Conservation (phyloP, 2,113 vertebrate genomes). For the Dolichallabes microphthalmus region DNA sequence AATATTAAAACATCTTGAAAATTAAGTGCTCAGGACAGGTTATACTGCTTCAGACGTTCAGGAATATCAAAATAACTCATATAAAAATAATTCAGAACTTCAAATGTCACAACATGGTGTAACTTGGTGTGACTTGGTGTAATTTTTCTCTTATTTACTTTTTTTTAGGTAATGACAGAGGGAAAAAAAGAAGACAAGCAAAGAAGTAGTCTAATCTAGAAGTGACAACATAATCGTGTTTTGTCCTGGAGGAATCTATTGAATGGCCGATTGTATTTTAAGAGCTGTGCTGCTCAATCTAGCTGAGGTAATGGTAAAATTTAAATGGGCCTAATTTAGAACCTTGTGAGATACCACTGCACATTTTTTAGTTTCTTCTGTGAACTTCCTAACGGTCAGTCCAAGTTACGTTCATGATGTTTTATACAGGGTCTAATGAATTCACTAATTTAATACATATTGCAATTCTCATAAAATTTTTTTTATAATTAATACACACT, state of each 20-base stretch:
- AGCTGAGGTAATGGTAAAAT: background rate
- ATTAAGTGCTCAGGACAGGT: background rate
- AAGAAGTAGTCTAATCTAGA: background rate
- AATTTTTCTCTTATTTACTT: background rate
- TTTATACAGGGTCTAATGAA: too few relatives aligned
- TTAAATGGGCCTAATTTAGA: background rate
- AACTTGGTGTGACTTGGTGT: too few relatives aligned
- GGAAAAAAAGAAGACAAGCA: background rate
- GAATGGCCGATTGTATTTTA: background rate
- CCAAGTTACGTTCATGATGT: too few relatives aligned
- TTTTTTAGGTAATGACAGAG: background rate
- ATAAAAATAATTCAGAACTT: background rate
- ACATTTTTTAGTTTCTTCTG: background rate
- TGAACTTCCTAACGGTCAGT: background rate
- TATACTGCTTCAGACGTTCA: background rate
- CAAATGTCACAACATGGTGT: background rate
- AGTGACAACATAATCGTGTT: background rate
- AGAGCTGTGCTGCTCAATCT: background rate
- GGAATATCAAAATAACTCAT: background rate
- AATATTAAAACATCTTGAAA: background rate
- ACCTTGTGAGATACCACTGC: background rate
- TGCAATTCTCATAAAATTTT: too few relatives aligned
- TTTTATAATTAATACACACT: too few relatives aligned
- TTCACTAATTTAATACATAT: too few relatives aligned
- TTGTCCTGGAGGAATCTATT: background rate